Evolutionary conservation across 2,888 invertebrate genomes (phyloP).

Genomic region (Polyploca ridens): DNA sequence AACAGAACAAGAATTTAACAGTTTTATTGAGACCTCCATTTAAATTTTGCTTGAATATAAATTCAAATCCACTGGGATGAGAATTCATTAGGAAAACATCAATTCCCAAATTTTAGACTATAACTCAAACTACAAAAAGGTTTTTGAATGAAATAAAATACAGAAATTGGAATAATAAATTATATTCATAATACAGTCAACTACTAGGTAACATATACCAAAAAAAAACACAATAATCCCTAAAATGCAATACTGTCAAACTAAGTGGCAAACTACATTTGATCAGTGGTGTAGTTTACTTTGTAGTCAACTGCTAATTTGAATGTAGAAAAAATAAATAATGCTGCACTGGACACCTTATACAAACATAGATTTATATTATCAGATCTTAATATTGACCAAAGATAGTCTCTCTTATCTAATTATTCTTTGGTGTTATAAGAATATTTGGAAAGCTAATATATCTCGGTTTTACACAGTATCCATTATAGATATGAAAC

Average conservation of each 20-base stretch:
- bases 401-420: not conserved
- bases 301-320: slow-evolving; percentile 7
- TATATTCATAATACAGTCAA: slow-evolving; percentile 30
- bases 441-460: slow-evolving; percentile 21
- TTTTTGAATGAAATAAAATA: slow-evolving; percentile 31
- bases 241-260: not conserved
- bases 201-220: not conserved
- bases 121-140: too few species aligned
- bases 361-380: slow-evolving; percentile 40
- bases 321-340: slow-evolving; percentile 59
- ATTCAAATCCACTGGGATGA: too few species aligned
- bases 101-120: too few species aligned
- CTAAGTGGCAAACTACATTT: slow-evolving; percentile 33
- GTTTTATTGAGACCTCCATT: too few species aligned
- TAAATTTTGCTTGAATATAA: too few species aligned
- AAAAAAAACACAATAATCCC: not conserved
- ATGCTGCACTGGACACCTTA: slow-evolving; percentile 54
- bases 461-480: not conserved
- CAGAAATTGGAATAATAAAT: slow-evolving; percentile 44
- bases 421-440: slow-evolving; percentile 49
- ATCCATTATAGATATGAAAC: not conserved
- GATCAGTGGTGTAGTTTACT: not conserved
- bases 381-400: slow-evolving; percentile 50
- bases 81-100: too few species aligned
- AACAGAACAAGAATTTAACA: too few species aligned